Evolutionary conservation across 2,113 vertebrate genomes (phyloP), one percentile per base, ranked within the genome.

Genomic region (Oryzias woworae): DNA sequence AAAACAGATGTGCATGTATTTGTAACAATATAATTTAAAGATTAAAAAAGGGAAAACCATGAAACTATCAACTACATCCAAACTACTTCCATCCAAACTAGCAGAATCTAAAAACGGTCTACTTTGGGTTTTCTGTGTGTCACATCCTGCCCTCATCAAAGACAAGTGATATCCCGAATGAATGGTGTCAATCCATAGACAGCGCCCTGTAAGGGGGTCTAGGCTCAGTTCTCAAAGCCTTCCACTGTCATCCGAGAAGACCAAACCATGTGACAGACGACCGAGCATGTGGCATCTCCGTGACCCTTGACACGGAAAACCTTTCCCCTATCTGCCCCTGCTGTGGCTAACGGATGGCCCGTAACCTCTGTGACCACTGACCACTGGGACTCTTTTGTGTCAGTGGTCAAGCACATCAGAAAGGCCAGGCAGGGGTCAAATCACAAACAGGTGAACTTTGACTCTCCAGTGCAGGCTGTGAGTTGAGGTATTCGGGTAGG

Each of bases 231-330:
- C 78, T 82, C 66, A 84, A 68, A 86, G 82, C 76, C 48, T 2
- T 71, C 61, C 69, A 61, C 77, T 85, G 84, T 86, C 84, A 88
- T 62, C 69, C 23, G 69, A 88, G 71, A 82, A 16, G 58, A 49
- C 46, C 14, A 7, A 70, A 55, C 71, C 61, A 47, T 77, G 83
- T 84, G 83, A 88, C 89, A 87, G 85, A 87, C 75, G 83, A 86
- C 46, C 66, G 70, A 89, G 72, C 87, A 89, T 89, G 89, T 89
- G 89, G 87, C 82, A 90, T 89, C 83, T 80, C 63, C 14, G 31
- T 60, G 80, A 87, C 83, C 89, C 64, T 69, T 85, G 86, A 83
- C 85, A 82, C 53, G 53, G 66, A 85, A 78, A 78, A 63, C 80
- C 74, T 72, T 73, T 62, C 66, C 74, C 74, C 73, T 54, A 62